A percentile compares a stretch with the other conserved stretches of the same genome.
These are phyloP conservation scores for Fundulus diaphanus DNA, from an alignment of 2,797 vertebrate species.

Conservation along the genomic window DNA sequence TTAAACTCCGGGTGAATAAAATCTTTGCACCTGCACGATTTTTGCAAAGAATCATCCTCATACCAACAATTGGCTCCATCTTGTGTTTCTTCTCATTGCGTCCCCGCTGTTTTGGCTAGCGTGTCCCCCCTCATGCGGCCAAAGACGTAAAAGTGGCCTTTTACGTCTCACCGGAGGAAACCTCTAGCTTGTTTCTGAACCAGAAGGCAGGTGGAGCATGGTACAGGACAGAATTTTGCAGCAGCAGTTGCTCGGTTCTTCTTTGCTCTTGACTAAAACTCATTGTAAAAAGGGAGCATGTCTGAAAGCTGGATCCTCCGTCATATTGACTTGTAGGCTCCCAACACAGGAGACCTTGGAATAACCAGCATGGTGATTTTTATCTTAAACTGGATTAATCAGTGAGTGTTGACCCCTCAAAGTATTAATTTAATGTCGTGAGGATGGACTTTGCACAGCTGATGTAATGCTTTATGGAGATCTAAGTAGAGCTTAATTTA, in stretches of 20 bases:
- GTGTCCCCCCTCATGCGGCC: constrained; percentile 3
- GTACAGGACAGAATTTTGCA: constrained; percentile 68
- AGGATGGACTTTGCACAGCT: background rate
- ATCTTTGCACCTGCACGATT: background rate
- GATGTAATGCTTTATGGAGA: too few relatives aligned
- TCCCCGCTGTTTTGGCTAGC: background rate
- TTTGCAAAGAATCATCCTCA: background rate
- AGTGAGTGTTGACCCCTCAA: too few relatives aligned
- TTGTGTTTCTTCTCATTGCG: background rate
- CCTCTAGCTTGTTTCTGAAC: too few relatives aligned
- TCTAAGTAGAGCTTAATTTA: too few relatives aligned
- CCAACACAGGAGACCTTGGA: constrained; percentile 10
- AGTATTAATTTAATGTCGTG: background rate
- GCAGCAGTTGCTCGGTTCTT: constrained; percentile 82
- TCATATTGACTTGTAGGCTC: constrained; percentile 73
- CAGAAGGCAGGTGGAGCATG: background rate
- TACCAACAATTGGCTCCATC: background rate
- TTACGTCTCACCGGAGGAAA: constrained; percentile 13
- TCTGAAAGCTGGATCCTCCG: constrained; percentile 65
- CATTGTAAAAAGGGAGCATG: constrained; percentile 73
- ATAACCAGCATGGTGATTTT: background rate
- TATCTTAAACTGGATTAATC: background rate
- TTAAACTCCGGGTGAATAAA: background rate
- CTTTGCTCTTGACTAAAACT: constrained; percentile 82
- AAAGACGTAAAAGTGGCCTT: constrained; percentile 17